These are phyloP conservation scores for Percopsis transmontana DNA, from an alignment of 2,113 vertebrate genomes.

Conservation along the genomic window DNA sequence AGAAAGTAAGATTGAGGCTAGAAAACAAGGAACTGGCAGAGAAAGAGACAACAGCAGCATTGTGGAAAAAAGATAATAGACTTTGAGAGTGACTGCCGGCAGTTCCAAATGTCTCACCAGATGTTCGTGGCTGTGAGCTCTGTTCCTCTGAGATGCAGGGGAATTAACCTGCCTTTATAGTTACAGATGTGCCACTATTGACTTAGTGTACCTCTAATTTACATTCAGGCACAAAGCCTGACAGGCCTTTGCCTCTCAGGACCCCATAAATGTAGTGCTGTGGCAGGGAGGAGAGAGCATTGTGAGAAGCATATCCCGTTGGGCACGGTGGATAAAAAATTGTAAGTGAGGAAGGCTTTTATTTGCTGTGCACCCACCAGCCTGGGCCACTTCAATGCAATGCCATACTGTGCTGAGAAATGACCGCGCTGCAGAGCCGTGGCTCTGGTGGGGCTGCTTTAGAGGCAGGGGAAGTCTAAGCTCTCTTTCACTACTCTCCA, in stretches of 20 bases:
- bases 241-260: conserved; percentile 41
- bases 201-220: conserved; percentile 55
- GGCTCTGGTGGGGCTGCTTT: conserved; percentile 37
- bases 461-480: conserved; percentile 29
- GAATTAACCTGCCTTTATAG: conserved; percentile 70
- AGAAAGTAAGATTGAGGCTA: conserved; percentile 28
- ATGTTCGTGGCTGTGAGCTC: conserved; percentile 69
- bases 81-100: conserved; percentile 31
- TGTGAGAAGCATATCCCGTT: conserved; percentile 27
- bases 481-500: conserved; percentile 28
- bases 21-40: conserved; percentile 12
- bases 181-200: conserved; percentile 72
- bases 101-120: conserved; percentile 71
- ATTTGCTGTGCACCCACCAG: not conserved
- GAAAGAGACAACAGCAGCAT: conserved; percentile 34
- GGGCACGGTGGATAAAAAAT: conserved; percentile 37
- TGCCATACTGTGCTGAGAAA: conserved; percentile 44
- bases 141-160: conserved; percentile 54
- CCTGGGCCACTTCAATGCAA: too few relatives aligned
- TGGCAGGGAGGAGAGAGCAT: conserved; percentile 40
- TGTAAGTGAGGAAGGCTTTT: conserved; percentile 34
- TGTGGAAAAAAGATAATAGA: conserved; percentile 33
- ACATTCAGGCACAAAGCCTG: conserved; percentile 47
- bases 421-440: conserved; percentile 49
- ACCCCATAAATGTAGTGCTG: conserved; percentile 42